These are phyloP conservation scores for Timandra comae DNA, from an alignment of 2,888 invertebrate genomes.

Conservation along the genomic window DNA sequence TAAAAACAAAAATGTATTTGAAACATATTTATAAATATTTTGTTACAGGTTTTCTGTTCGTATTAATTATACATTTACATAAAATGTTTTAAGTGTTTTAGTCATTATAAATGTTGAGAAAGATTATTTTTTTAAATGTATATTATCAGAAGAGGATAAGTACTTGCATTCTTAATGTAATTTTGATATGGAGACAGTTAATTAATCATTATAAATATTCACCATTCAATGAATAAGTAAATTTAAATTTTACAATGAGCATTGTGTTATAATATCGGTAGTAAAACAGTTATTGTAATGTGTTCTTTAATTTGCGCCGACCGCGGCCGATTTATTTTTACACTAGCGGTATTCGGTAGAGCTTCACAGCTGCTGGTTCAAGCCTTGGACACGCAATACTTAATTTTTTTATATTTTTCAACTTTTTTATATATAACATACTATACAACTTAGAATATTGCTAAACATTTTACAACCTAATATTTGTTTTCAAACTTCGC, in stretches of 20 bases:
- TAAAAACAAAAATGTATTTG: too few species aligned
- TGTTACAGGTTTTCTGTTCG: too few species aligned
- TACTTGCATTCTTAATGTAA: too few species aligned
- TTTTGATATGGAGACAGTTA: too few species aligned
- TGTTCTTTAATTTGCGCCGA: constrained; percentile 51
- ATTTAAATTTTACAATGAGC: constrained; percentile 47
- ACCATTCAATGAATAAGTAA: constrained; percentile 50
- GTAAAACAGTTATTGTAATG: constrained; percentile 59
- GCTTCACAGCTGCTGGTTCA: constrained; percentile 35
- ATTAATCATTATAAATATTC: too few species aligned
- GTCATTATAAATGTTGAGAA: not conserved
- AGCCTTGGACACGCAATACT: constrained; percentile 28
- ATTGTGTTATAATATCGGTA: constrained; percentile 58
- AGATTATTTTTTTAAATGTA: constrained; percentile 23
- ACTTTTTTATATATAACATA: not conserved
- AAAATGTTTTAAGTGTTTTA: too few species aligned
- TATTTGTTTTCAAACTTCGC: too few species aligned
- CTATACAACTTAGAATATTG: too few species aligned
- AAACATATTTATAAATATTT: too few species aligned
- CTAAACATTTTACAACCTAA: too few species aligned
- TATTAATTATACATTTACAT: too few species aligned
- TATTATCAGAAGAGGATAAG: too few species aligned
- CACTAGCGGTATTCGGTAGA: constrained; percentile 34
- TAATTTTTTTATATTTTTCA: not conserved
- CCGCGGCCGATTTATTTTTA: constrained; percentile 45